These are phyloP conservation scores for Lepus timidus DNA, from an alignment of 2,113 vertebrate species.

Conservation along the genomic window DNA sequence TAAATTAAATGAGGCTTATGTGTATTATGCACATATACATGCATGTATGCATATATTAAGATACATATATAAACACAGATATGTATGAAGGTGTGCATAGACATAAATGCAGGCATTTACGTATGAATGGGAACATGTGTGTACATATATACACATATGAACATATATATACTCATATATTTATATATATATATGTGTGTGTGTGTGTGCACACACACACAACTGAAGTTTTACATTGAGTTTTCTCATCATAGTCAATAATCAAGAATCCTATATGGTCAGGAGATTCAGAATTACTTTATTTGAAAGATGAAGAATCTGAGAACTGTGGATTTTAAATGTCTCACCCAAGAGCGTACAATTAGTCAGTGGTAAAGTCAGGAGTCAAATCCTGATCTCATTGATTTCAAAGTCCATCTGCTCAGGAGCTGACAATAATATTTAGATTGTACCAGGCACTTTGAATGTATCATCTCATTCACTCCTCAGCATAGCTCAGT, in stretches of 20 bases:
- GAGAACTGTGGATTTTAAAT: background rate
- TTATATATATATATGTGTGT: background rate
- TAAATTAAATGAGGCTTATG: too few relatives aligned
- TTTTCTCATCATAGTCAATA: background rate
- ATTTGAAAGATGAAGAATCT: constrained; percentile 19
- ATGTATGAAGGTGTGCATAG: background rate
- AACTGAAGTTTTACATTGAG: background rate
- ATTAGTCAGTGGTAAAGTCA: background rate
- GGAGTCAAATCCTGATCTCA: background rate
- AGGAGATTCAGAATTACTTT: background rate
- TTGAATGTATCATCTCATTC: background rate
- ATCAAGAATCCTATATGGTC: background rate
- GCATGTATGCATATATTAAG: too few relatives aligned
- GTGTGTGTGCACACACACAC: background rate
- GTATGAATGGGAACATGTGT: background rate
- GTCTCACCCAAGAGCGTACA: background rate
- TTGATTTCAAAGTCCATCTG: background rate
- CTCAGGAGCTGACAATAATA: background rate
- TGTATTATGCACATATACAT: background rate
- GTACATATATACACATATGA: background rate
- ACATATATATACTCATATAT: rapidly evolving
- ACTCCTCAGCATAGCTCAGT: background rate
- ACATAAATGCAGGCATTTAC: background rate
- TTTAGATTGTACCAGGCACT: background rate
- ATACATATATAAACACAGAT: background rate